Percentiles rank a stretch among this genome's conserved stretches.
These are phyloP conservation scores for Pseudois nayaur DNA, from an alignment of 2,113 vertebrate species.

Conservation along the genomic window DNA sequence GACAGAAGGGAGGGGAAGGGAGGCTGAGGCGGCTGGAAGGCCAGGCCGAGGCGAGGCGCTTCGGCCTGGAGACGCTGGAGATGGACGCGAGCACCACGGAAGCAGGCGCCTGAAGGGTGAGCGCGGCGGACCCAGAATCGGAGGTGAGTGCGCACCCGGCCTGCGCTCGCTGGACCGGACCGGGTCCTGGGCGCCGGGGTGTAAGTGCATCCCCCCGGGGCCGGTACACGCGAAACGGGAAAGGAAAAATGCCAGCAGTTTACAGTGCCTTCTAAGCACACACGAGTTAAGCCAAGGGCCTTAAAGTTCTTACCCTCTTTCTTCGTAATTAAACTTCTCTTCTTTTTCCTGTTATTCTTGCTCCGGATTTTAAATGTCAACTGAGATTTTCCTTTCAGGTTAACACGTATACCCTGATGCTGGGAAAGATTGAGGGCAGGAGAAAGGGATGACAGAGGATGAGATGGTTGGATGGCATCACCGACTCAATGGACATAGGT, in stretches of 20 bases:
- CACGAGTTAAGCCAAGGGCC: not conserved
- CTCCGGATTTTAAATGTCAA: not conserved
- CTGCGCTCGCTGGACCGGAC: not conserved
- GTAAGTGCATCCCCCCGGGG: not conserved
- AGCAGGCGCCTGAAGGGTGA: not conserved
- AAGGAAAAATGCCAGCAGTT: not conserved
- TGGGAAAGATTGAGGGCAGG: not conserved
- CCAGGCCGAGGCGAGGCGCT: not conserved
- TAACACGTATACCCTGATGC: not conserved
- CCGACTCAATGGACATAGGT: not conserved
- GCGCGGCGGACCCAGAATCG: not conserved
- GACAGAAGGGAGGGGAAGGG: not conserved
- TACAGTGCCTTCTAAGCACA: not conserved
- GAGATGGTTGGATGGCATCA: not conserved
- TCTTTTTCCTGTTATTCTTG: not conserved
- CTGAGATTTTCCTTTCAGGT: not conserved
- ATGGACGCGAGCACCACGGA: not conserved
- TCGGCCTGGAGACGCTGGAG: not conserved
- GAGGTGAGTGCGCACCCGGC: not conserved
- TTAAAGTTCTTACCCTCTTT: not conserved
- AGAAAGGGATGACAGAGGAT: not conserved
- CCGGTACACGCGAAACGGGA: not conserved
- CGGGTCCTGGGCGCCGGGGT: not conserved
- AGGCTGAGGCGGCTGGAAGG: not conserved
- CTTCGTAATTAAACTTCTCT: not conserved